Base-by-base conservation (phyloP, 2,888 invertebrate genomes). In the Epistrophe eligans region DNA sequence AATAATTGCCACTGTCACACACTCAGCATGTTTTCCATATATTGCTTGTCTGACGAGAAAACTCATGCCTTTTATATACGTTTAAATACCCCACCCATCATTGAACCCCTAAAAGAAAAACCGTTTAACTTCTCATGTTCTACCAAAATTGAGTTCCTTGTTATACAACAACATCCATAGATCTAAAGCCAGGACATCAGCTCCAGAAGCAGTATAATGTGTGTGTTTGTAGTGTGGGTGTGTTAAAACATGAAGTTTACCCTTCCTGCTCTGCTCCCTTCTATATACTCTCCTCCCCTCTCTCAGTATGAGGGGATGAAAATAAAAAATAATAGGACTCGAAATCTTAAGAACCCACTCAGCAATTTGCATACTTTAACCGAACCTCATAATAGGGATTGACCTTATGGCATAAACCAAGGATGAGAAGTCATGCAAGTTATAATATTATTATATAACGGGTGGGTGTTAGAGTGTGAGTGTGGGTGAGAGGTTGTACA, bases 361-460 rank as follows among this genome's bases (percentile, higher is more conserved):
- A 87, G 82, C 87, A 87, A 87, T 87, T 87, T 87, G 82, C 87
- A 87, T 87, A 87, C 79, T 83, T 87, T 83, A 40, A 64, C 79
- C 70, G 28, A 55, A 87, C 79, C 79, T 66, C 67, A 82, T 79
- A 76, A 87, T 52, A 73, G 67, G 79, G 76, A 83, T 87, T 87
- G 82, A 87, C 87, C 87, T 82, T 85, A 85, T 85, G 81, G 52
- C 84, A 73, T 72, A 58, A 48, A 57, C 58, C 19, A n/a, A 15
- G 48, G 38, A 43, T 66, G 67, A 55, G 48, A 74, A 71, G 64
- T 73, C 73, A 72, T 55, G 24, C 52, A 58, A 70, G 52, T 70
- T 70, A 52, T 66, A 66, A 48, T 66, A 66, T 66, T 66, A 66
- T 66, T 17, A 48, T 32, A 45, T 15, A 24, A n/a, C 13, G n/a